Evolutionary conservation across 2,888 invertebrate genomes (phyloP), one percentile per base, ranked within the genome.

Genomic region (Ganaspis brasiliensis): DNA sequence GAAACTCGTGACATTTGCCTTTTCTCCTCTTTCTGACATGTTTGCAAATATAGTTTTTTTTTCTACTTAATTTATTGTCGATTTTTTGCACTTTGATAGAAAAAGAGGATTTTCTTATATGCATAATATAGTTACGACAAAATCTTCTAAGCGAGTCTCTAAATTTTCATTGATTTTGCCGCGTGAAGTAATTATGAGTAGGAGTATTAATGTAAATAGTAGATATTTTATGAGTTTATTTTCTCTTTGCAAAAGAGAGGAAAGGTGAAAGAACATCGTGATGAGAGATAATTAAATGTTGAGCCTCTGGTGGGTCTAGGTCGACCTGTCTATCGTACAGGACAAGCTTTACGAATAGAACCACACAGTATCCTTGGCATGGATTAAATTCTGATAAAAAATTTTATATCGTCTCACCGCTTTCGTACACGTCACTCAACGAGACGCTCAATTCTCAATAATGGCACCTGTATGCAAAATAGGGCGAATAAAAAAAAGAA

Each of bases 311-410:
- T 84, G 75, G 80, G 81, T 84, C 82, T 80, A 85, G 84, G 85
- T 82, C 82, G 74, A 35, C 79, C 26, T 74, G 79, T 70, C 80
- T 67, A 79, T 80, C 81, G 80, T 77, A 78, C 78, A 84, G 84
- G 83, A 82, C 81, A 81, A 81, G 81, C 76, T 45, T 74, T 81
- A 78, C 57, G 45, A 59, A 52, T 21, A 55, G 24, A 31, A 72
- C 72, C 76, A 79, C 74, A 74, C 35, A 73, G 70, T 86, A 88
- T 87, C 88, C 87, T 88, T 88, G 88, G 84, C 88, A 88, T 84
- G 83, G 83, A 87, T 88, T 77, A 74, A 72, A 70, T 81, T 77
- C 77, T 78, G 75, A 70, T 57, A 79, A 73, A 57, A 45, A 52
- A 49, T 19, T 9, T 19, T 61, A 37, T 49, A 59, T 72, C 74